Conservation (phyloP, 92 coral and sea anemone species). For the Siderastrea radians region DNA sequence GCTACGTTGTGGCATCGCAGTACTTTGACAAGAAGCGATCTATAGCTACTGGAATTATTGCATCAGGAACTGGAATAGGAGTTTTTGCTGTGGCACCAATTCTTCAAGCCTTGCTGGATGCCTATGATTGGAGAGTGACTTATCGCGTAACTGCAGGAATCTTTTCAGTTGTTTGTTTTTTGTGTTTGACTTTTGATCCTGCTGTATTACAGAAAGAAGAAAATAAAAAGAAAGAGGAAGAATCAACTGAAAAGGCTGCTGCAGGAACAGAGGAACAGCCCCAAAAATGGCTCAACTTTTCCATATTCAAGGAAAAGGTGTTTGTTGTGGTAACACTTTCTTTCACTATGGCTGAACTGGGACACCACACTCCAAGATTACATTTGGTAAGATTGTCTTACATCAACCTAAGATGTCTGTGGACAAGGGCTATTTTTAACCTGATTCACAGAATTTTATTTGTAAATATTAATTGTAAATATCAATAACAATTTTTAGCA, state of each 20-base stretch:
- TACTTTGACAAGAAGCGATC: slow-evolving; percentile 70
- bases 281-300: slow-evolving; percentile 32
- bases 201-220: not conserved
- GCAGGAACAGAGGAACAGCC: not conserved
- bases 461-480: too few relatives aligned
- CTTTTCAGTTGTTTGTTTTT: slow-evolving; percentile 27
- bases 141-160: slow-evolving; percentile 67
- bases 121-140: slow-evolving; percentile 69
- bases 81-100: slow-evolving; percentile 63
- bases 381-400: slow-evolving; percentile 34
- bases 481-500: not conserved
- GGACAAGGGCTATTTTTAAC: not conserved
- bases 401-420: too few relatives aligned
- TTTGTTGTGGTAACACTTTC: slow-evolving; percentile 30
- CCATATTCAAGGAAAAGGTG: slow-evolving; percentile 44
- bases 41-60: slow-evolving; percentile 74
- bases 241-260: not conserved
- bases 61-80: slow-evolving; percentile 74
- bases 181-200: slow-evolving; percentile 52
- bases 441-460: not conserved
- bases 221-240: not conserved
- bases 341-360: slow-evolving; percentile 36
- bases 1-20: slow-evolving; percentile 54
- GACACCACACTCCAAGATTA: slow-evolving; percentile 57
- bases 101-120: slow-evolving; percentile 60